Evolutionary conservation across 2,797 vertebrate species (phyloP), one percentile per base, ranked within the genome.

Genomic region (Molossus molossus): DNA sequence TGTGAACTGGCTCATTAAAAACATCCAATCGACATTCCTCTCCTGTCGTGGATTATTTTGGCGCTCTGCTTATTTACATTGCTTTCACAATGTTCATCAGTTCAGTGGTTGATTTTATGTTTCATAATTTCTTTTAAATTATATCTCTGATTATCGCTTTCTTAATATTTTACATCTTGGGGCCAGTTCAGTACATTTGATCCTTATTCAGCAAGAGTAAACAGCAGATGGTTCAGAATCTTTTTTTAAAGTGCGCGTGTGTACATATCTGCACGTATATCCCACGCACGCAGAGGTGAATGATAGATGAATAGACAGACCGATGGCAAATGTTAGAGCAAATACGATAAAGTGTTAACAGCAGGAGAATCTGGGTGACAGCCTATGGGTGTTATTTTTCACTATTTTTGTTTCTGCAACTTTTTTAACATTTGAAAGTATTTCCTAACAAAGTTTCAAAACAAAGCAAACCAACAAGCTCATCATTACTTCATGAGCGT

Each of bases 61-160:
- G 12, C 29, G 65, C 11, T 62, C 70, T 87, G 48, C 75, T 55
- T 82, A 33, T n/a, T 76, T 80, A 37, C 29, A 37, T 21, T 11
- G 8, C 23, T 27, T 29, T 73, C 50, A 13, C n/a, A 67, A 1
- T 20, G 17, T 67, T 80, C 33, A n/a, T 50, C 57, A 60, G 40
- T 29, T 82, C 75, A 81, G 18, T 50, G n/a, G 53, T 18, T 1
- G 9, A 67, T 37, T 91, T 94, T 77, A 1, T 69, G 48, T 75
- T 86, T 70, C 69, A 75, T n/a, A 45, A 13, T 64, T 76, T 95
- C 21, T 89, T 83, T 95, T n/a, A n/a, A 73, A 82, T 75, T 29
- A 14, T 10, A 50, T 82, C 55, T 96, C 84, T 65, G 25, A 90
- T 87, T 80, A 77, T 80, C 25, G 27, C 21, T 60, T 84, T 45